Evolutionary conservation across 92 coral and sea anemone genomes (phyloP), one percentile per base, ranked within the genome.

Genomic region (Epizoanthus fatuus): DNA sequence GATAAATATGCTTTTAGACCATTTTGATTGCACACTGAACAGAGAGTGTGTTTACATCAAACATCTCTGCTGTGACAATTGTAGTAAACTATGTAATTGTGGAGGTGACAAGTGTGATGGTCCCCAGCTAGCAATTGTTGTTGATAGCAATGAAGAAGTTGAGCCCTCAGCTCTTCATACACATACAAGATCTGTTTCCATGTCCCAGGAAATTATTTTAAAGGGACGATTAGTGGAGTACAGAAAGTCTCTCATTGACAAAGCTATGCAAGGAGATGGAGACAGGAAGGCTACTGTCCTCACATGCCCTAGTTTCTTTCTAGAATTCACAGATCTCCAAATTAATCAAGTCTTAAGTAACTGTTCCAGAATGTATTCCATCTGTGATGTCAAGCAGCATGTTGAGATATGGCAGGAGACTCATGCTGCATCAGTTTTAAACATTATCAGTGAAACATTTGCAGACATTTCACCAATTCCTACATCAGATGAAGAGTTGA

Each of bases 361-460:
- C 44, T 85, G 93, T 29, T 78, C 20, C 37, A 86, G 52, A 11
- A 68, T 86, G n/a, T 90, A 86, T 52, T 49, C 75, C 13, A 57
- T 90, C 6, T 70, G 81, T 9, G 90, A 86, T 90, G 72, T 90
- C 11, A 53, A 72, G 32, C 60, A 65, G 14, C 59, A 86, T 72
- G 93, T 86, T 12, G 93, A 90, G 74, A 86, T 86, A 42, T 90
- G 90, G 90, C 80, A 86, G 20, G 60, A 53, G 17, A 74, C 53
- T 47, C 90, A 90, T 86, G 90, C 90, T 56, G 49, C 37, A 74
- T 87, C 87, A 11, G 76, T 90, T 70, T n/a, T 86, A 7, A 49
- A 75, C 38, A 70, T 70, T 16, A 76, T 90, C 35, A 69, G 84
- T 29, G 68, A 73, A 45, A 57, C 69, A 64, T 86, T 90, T 81